Base-by-base conservation (phyloP, 2,113 vertebrate species). In the Apteryx mantelli region DNA sequence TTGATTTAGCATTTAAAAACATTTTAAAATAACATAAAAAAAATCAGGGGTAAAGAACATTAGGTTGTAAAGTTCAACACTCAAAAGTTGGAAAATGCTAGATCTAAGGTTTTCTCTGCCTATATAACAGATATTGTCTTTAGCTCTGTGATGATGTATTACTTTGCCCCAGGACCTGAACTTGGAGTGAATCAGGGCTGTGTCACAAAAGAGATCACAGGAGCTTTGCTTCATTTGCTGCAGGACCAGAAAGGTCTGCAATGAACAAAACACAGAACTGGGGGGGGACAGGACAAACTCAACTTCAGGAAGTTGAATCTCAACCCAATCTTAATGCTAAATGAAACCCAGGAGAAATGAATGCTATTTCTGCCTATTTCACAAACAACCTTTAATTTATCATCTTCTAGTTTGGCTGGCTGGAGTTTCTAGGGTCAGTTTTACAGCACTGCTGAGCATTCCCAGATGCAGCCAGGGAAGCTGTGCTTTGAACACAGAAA, bases 1-100 rank as follows among this genome's bases (percentile, higher is more conserved):
- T n/a, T 96, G 82, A 96, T 85, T 93, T 74, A 91, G 18, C 69
- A 55, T 65, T 89, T 70, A 70, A 89, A 89, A 81, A 82, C n/a
- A 83, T 11, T 32, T 60, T 6, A 75, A 26, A 79, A 58, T 70
- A 86, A 66, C 44, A 82, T 38, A 71, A 83, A 87, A 38, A 80
- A 87, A 22, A 89, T 50, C 77, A 82, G 58, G 11, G 85, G 42
- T 61, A 58, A 82, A 80, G 78, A 91, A 89, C 78, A 88, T 50
- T 48, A 85, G 78, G 93, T 69, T 91, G 71, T 32, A 53, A 85
- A 94, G 94, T 89, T 95, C 71, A 89, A 22, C 58, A 70, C 63
- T 88, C 78, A 46, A 60, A 91, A 74, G 71, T 6, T 70, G 76
- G 55, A 81, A 91, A 91, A 96, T 9, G 58, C 20, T 85, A 81